Base-by-base conservation (phyloP, 2,888 invertebrate genomes). In the Troilus luridus region DNA sequence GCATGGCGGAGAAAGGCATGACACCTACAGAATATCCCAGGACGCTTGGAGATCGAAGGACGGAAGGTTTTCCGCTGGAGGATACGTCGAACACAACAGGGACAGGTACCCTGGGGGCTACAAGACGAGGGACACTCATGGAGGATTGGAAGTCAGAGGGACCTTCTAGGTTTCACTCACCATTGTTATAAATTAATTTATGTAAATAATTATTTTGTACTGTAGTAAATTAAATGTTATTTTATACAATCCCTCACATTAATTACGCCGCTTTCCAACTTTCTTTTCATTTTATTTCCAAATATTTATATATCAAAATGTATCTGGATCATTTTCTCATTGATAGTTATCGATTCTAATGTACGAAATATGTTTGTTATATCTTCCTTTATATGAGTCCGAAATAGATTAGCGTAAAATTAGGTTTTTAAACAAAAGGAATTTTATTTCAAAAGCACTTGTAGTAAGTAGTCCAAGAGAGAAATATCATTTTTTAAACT, bases 81-180 rank as follows among this genome's bases (percentile, higher is more conserved):
- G 91, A 21, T 91, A 91, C 88, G 91, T 91, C 9, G 88, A 91
- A 27, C 91, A 91, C 89, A 88, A 91, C 89, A 77, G 91, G 62
- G 67, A 91, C 41, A 91, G 81, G 67, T 91, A 81, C 77, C 60
- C 58, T 19, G 91, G 91, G 5, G 88, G 88, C 54, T 60, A 0
- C 60, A 60, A 64, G 64, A 21, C 56, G 21, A 77, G 85, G 12
- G 59, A 91, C 64, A 91, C 91, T 19, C 91, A 91, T 62, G 91
- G 91, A 17, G 91, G 91, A 21, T 1, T 91, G 21, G 27, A 85
- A 54, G 56, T 91, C 77, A 24, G 27, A 1, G 91, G 91, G 12
- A 72, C 62, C 62, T 91, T 91, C 60, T 88, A 88, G 27, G 27
- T n/a, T 8, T 41, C 8, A 7, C 1, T 14, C 0, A 27, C 17